Base-by-base conservation (phyloP, 2,888 invertebrate genomes). In the Auanema freiburgensis region DNA sequence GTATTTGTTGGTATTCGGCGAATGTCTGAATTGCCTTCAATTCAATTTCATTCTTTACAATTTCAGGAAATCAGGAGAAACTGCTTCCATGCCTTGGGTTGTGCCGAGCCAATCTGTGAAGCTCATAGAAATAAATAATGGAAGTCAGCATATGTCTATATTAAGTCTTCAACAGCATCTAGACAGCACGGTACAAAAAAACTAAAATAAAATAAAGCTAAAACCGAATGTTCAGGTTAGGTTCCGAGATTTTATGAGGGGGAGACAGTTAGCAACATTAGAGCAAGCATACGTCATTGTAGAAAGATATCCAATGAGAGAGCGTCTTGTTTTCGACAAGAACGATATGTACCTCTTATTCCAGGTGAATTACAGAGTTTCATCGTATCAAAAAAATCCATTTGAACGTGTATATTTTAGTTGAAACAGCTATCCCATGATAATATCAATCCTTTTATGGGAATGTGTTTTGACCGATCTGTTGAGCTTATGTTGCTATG, bases 391-490 rank as follows among this genome's bases (percentile, higher is more conserved):
- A 46, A 6, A 5, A 16, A 46, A 43, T 12, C 43, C n/a, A 11
- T 43, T 11, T 11, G 40, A n/a, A 5, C 41, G 33, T 51, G 14
- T 23, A 11, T 43, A 66, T 70, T 78, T 59, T 63, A 80, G 79
- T 72, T 80, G 71, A 79, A 78, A 56, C 66, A 72, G 24, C 50
- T 72, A 18, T 68, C 71, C 41, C 81, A 81, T 64, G 81, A 81
- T 66, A 81, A 81, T 64, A 53, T 81, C 5, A 81, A 81, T 59
- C 53, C 70, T 14, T 81, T 81, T 58, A 66, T 79, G 41, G 81
- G 81, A 5, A 43, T 80, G 25, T 71, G 77, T 42, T 67, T 76
- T 41, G 79, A 81, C 59, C 60, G 60, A 33, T 54, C 63, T 5
- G 66, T 54, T 11, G 71, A 80, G 46, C 63, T 80, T 12, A 71